phyloP scores from a whole-genome alignment of 2,797 vertebrate species.

The Glyptemys insculpta region DNA sequence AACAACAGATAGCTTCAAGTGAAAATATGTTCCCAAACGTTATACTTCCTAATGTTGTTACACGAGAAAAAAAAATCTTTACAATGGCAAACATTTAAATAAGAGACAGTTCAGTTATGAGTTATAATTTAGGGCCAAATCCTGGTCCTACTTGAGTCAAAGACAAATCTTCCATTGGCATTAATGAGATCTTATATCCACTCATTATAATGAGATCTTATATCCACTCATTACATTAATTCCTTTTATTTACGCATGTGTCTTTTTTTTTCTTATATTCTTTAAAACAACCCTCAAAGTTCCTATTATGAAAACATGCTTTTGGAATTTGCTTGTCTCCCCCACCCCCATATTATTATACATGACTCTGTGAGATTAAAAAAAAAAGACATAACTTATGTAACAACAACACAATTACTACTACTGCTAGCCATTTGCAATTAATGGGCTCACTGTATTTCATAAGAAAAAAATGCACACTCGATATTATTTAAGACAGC shows the following conservation, averaged over 20 bases:
- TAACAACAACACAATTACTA: neutral
- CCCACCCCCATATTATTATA: neutral
- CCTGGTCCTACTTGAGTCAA: neutral
- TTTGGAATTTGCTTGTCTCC: neutral
- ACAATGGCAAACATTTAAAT: neutral
- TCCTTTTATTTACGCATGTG: neutral
- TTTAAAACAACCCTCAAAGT: neutral
- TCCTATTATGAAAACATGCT: neutral
- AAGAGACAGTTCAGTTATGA: neutral
- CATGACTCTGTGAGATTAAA: neutral
- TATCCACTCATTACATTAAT: neutral
- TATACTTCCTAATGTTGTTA: neutral
- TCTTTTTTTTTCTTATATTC: neutral
- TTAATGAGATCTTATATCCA: neutral
- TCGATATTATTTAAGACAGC: neutral
- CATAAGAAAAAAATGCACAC: neutral
- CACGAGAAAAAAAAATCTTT: neutral
- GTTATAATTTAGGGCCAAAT: neutral
- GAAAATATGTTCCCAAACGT: constrained; percentile 22
- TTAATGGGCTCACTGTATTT: neutral
- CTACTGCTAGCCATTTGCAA: neutral
- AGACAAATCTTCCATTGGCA: neutral
- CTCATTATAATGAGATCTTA: neutral
- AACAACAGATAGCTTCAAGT: neutral
- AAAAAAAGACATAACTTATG: neutral